Evolutionary conservation across 2,797 vertebrate species (phyloP), one percentile per base, ranked within the genome.

Genomic region (Esox lucius): DNA sequence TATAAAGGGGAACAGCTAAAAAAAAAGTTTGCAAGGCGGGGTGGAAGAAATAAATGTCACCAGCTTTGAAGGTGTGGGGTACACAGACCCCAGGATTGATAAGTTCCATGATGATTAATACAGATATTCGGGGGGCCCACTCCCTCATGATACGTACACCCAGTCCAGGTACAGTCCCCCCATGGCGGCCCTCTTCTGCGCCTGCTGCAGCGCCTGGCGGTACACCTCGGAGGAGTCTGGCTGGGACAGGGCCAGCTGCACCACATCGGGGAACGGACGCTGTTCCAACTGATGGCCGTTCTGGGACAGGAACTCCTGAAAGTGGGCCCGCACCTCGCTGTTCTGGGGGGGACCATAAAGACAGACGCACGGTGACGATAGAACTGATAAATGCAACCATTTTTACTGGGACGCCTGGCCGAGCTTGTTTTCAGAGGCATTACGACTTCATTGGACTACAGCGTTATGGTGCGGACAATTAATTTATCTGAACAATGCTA

Each of bases 281-380:
- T 96, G 94, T 85, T 97, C 97, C 85, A 99, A 92, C 70, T 95
- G 96, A 86, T 98, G 96, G 53, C 97, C 97, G 46, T 96, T 98
- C 85, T 97, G 92, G 81, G 97, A 98, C 78, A 99, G 91, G 90
- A 99, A 99, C 92, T 97, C 97, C 87, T 98, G 97, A 89, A 99
- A 99, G 82, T 98, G 95, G 86, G 96, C 94, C 81, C 97, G 92
- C 56, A 96, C 90, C 24, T 91, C 90, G 72, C 92, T 93, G 82
- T 95, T 95, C 98, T 99, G 87, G 3, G 4, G 4, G 82, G 70
- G n/a, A 85, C 12, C 86, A 74, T 80, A 33, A n/a, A 2, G 66
- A 70, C 11, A 68, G 15, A 70, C 13, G 13, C 13, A 71, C 28
- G 7, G 39, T 16, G 28, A 65, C 5, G 62, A 61, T 24, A 11